Conservation (phyloP, 64 coral and sea anemone genomes). For the Montipora capricornis region DNA sequence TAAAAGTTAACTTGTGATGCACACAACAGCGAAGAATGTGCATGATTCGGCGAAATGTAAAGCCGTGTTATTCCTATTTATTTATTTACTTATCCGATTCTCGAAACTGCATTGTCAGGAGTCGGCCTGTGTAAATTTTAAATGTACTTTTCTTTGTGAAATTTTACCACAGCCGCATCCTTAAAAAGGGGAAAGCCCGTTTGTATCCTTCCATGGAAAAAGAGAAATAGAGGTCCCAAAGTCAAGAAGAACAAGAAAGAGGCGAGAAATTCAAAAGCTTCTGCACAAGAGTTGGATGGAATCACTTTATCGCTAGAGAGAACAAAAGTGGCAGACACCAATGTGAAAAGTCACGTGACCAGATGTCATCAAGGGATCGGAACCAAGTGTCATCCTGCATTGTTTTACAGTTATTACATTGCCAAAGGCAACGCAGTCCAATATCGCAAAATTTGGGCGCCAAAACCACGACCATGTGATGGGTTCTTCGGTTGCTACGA, state of each 20-base stretch:
- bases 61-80: too few relatives aligned
- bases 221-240: constrained; percentile 1
- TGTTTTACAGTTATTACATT: constrained; percentile 33
- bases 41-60: too few relatives aligned
- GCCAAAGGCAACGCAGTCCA: constrained; percentile 3
- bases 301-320: not conserved
- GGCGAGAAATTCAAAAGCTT: not conserved
- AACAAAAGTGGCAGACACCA: not conserved
- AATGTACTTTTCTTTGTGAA: not conserved
- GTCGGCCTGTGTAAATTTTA: not conserved
- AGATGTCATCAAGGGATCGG: not conserved
- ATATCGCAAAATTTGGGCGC: constrained; percentile 20
- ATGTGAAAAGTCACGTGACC: not conserved
- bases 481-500: constrained; percentile 33
- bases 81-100: too few relatives aligned
- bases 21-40: too few relatives aligned
- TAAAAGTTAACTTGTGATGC: too few relatives aligned
- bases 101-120: too few relatives aligned
- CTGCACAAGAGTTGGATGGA: not conserved
- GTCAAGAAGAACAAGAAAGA: not conserved
- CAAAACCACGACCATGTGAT: constrained; percentile 18
- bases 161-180: not conserved
- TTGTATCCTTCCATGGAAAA: constrained; percentile 45
- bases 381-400: constrained; percentile 28
- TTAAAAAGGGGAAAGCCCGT: constrained; percentile 42